Conservation (phyloP, 2,113 vertebrate genomes). For the Micronycteris hirsuta region DNA sequence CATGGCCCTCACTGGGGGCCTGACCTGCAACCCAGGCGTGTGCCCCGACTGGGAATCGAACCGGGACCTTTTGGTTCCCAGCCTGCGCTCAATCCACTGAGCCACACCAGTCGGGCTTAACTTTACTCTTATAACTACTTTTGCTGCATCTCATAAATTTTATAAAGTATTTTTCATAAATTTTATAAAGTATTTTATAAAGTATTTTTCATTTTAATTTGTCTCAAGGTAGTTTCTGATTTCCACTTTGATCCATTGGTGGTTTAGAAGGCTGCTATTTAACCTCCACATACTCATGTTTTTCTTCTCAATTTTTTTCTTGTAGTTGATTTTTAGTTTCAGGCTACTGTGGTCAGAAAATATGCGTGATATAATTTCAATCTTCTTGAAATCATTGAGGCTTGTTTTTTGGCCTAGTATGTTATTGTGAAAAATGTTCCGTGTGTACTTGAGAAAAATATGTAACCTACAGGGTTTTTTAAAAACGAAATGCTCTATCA, state of each 20-base stretch:
- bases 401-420: too few species aligned
- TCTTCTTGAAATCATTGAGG: too few species aligned
- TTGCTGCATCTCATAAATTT: not conserved
- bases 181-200: not conserved
- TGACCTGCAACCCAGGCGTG: too few species aligned
- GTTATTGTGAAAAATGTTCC: too few species aligned
- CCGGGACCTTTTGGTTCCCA: too few species aligned
- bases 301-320: not conserved
- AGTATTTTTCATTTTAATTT: not conserved
- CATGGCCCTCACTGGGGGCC: too few species aligned
- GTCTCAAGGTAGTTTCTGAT: not conserved
- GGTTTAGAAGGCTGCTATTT: not conserved
- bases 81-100: too few species aligned
- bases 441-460: not conserved
- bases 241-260: not conserved
- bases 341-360: not conserved
- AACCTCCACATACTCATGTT: not conserved
- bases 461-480: not conserved
- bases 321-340: not conserved
- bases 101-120: too few species aligned
- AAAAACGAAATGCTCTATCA: not conserved
- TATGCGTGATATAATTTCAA: not conserved
- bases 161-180: not conserved
- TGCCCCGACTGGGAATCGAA: too few species aligned
- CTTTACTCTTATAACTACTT: not conserved